Base-by-base conservation (phyloP, 2,888 invertebrate genomes). In the Agrochola litura region DNA sequence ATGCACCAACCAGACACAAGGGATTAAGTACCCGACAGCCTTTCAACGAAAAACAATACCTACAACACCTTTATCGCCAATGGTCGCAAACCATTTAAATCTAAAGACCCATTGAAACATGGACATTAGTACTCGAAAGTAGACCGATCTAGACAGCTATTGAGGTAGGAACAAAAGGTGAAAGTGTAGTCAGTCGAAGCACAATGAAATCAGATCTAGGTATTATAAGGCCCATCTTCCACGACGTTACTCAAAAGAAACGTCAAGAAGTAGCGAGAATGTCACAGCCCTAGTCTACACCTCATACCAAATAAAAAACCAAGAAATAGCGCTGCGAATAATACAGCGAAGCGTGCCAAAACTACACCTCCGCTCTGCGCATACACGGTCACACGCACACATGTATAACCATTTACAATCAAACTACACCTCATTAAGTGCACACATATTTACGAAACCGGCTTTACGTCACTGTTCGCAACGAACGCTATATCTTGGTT, bases 81-180 rank as follows among this genome's bases (percentile, higher is more conserved):
- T 14, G 22, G 25, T 82, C 19, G 16, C 58, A 60, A 43, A 43
- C 10, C 9, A 75, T 74, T 78, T 10, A 73, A 74, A 30, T 61
- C 25, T 66, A 30, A 82, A 54, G 22, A 56, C 41, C 61, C 9
- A 49, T n/a, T 16, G 79, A 56, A 82, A 76, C 66, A 66, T 79
- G 66, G n/a, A 52, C 76, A 67, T 83, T 83, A 58, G 54, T 46
- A 41, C 46, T 76, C 1, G 80, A 84, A 82, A 84, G 82, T 84
- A 49, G 80, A 56, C 14, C 71, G 41, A 75, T 75, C 79, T 85
- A 85, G 77, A 76, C 64, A 12, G 46, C 68, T 49, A 74, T 77
- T 52, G 56, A 61, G 58, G 25, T 46, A 43, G n/a, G 41, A 70
- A 72, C 41, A 63, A 84, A 70, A 68, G 75, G 82, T 46, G 82